Evolutionary conservation across 2,113 vertebrate species (phyloP).

Genomic region (Ariopsis seemanni): DNA sequence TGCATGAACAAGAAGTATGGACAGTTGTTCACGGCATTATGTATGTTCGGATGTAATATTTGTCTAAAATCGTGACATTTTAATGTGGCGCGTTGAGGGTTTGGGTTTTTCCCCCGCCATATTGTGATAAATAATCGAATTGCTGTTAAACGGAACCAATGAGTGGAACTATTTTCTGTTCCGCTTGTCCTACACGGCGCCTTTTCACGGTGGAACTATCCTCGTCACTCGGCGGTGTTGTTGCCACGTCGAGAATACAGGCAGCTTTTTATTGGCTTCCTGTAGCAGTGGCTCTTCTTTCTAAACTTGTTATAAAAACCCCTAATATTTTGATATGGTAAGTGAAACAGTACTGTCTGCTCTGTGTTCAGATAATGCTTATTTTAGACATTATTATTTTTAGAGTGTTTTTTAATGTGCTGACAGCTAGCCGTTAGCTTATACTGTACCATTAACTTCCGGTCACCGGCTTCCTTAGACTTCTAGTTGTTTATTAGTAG

Average conservation of each 20-base stretch:
- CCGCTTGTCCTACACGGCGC: slow-evolving; percentile 46
- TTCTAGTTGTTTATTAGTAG: not conserved
- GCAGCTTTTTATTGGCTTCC: not conserved
- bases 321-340: slow-evolving; percentile 36
- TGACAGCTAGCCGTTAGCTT: not conserved
- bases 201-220: slow-evolving; percentile 43
- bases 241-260: slow-evolving; percentile 73
- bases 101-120: not conserved
- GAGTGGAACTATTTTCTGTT: slow-evolving; percentile 44
- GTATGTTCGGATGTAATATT: slow-evolving; percentile 6
- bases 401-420: not conserved
- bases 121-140: slow-evolving; percentile 44
- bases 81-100: not conserved
- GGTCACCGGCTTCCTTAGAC: not conserved
- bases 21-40: not conserved
- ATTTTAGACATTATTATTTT: not conserved
- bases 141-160: slow-evolving; percentile 8
- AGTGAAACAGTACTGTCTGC: not conserved
- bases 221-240: slow-evolving; percentile 38
- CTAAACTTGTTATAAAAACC: not conserved
- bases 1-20: not conserved
- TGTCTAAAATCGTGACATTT: not conserved
- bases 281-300: not conserved
- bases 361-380: not conserved
- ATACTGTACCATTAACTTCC: not conserved